Conservation (phyloP, 2,888 invertebrate genomes). For the Atherix ibis region DNA sequence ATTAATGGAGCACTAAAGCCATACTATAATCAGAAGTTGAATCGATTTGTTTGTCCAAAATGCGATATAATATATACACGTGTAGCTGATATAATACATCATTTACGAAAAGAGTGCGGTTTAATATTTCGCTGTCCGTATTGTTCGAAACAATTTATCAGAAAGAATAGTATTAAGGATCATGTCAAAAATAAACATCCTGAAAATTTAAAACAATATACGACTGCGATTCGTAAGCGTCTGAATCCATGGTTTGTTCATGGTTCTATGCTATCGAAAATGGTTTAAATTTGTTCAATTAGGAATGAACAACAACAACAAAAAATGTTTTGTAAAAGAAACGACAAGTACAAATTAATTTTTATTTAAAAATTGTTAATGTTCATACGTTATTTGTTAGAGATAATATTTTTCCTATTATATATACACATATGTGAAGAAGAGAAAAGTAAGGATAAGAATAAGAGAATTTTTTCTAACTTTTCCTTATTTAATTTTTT, state of each 20-base stretch:
- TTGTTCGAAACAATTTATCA: slow-evolving; percentile 13
- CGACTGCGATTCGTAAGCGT: slow-evolving; percentile 6
- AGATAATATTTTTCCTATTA: too few species aligned
- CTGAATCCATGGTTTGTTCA: slow-evolving; percentile 9
- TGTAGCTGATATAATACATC: slow-evolving; percentile 9
- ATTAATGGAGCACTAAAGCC: too few species aligned
- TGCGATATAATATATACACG: slow-evolving; percentile 10
- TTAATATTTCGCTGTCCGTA: slow-evolving; percentile 15
- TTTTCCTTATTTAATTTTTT: too few species aligned
- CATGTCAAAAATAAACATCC: slow-evolving; percentile 11
- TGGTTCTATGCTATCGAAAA: slow-evolving; percentile 17
- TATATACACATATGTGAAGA: too few species aligned
- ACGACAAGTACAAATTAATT: too few species aligned
- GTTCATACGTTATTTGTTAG: too few species aligned
- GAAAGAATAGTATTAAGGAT: slow-evolving; percentile 12
- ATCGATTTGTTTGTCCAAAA: slow-evolving; percentile 9
- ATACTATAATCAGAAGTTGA: slow-evolving; percentile 7
- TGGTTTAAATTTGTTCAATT: slow-evolving; percentile 20
- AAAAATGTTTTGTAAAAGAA: too few species aligned
- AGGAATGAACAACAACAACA: too few species aligned
- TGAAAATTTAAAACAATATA: slow-evolving; percentile 6
- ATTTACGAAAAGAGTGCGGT: slow-evolving; percentile 9
- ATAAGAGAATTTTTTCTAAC: too few species aligned
- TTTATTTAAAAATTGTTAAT: too few species aligned
- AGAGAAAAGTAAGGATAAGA: too few species aligned